Evolutionary conservation across 2,888 invertebrate genomes (phyloP).

Genomic region (Acrobasis suavella): DNA sequence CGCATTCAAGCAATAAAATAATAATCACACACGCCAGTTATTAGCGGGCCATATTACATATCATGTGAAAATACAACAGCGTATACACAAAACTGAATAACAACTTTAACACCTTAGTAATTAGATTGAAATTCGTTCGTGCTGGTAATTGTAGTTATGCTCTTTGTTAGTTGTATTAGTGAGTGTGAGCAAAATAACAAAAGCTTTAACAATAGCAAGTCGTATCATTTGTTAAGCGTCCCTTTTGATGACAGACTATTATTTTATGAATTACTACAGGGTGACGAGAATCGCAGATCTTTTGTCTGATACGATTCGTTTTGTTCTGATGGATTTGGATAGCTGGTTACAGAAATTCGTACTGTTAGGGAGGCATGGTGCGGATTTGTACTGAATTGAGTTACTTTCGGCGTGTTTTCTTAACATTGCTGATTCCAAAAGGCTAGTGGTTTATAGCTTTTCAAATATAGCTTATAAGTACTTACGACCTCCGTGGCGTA

Average conservation of each 20-base stretch:
- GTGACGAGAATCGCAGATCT: constrained; percentile 47
- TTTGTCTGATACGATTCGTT: constrained; percentile 16
- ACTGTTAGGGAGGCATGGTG: not conserved
- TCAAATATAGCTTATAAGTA: too few relatives aligned
- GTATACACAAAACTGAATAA: constrained; percentile 3
- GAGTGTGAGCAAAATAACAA: constrained; percentile 69
- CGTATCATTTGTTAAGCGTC: constrained; percentile 82
- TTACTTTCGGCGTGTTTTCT: too few relatives aligned
- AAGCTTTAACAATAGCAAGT: constrained; percentile 77
- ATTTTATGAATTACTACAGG: constrained; percentile 77
- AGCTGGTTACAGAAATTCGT: constrained; percentile 5
- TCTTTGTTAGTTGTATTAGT: constrained; percentile 4
- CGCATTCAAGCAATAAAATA: constrained; percentile 78
- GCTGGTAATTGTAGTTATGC: not conserved
- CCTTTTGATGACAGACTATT: constrained; percentile 79
- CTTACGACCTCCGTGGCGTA: too few relatives aligned
- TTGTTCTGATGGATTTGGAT: constrained; percentile 11
- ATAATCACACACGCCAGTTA: constrained; percentile 81
- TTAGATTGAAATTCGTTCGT: constrained; percentile 35
- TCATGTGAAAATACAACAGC: constrained; percentile 59
- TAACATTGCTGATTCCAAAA: too few relatives aligned
- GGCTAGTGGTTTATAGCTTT: too few relatives aligned
- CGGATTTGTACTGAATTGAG: too few relatives aligned
- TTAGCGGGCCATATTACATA: constrained; percentile 69
- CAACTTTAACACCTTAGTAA: not conserved